Percentiles rank a stretch among this genome's conserved stretches.
Conservation (phyloP, 1,140 invertebrate genomes). For the Myzus persicae region DNA sequence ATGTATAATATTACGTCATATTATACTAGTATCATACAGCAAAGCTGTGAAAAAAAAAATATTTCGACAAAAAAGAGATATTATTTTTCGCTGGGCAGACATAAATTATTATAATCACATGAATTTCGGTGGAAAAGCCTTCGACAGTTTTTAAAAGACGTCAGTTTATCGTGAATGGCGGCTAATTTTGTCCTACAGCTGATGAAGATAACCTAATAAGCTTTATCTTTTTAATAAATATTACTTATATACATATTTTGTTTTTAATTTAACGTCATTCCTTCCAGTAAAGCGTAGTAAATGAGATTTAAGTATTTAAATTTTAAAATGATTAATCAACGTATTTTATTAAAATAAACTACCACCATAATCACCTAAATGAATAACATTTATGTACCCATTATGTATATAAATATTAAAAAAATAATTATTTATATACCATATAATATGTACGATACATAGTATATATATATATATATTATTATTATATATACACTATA, state of each 20-base stretch:
- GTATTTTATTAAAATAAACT: neutral
- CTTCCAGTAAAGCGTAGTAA: neutral
- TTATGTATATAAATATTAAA: too few relatives aligned
- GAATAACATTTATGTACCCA: neutral
- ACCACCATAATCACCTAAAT: neutral
- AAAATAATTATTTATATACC: too few relatives aligned
- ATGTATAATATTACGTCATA: too few relatives aligned
- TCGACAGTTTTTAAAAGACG: neutral
- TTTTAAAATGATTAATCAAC: slow-evolving; percentile 10
- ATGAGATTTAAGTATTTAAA: neutral
- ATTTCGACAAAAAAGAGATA: neutral
- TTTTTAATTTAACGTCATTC: neutral
- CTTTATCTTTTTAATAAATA: neutral
- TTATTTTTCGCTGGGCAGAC: neutral
- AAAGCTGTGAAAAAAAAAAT: neutral
- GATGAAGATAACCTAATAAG: neutral
- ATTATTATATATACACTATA: too few relatives aligned
- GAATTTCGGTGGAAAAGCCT: neutral
- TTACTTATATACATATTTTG: neutral
- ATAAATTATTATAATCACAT: neutral
- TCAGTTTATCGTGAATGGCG: neutral
- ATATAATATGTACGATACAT: too few relatives aligned
- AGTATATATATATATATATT: too few relatives aligned
- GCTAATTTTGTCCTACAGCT: neutral
- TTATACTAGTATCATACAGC: neutral